A percentile compares a stretch with the other conserved stretches of the same genome.
Conservation (phyloP, 1,140 invertebrate species). For the Campoletis sonorensis region DNA sequence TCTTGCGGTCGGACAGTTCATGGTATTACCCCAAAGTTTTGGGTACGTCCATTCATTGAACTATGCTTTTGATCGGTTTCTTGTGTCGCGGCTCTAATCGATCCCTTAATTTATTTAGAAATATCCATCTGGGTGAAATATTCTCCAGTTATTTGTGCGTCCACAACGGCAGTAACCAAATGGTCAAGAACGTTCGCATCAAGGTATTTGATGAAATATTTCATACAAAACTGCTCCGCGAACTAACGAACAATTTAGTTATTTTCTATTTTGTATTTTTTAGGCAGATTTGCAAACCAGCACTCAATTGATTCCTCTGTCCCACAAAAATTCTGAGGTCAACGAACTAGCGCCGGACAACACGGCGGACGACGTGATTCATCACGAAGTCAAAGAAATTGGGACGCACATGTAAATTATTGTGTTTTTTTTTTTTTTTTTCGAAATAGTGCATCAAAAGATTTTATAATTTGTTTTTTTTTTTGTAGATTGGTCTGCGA, state of each 20-base stretch:
- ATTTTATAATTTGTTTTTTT: constrained; percentile 37
- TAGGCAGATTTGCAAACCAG: constrained; percentile 95
- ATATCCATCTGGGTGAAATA: constrained; percentile 95
- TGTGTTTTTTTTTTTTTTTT: constrained; percentile 5
- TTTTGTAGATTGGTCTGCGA: constrained; percentile 93
- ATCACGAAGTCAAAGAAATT: constrained; percentile 98
- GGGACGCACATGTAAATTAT: constrained; percentile 92
- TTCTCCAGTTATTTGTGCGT: constrained; percentile 98
- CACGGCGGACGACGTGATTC: constrained; percentile 95
- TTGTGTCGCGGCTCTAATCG: constrained; percentile 7
- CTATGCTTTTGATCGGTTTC: neutral
- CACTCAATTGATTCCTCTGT: constrained; percentile 88
- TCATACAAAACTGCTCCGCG: neutral
- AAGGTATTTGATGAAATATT: neutral
- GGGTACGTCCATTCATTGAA: constrained; percentile 79
- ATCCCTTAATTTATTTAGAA: constrained; percentile 76
- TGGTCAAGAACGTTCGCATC: constrained; percentile 85
- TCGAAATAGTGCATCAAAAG: too few relatives aligned
- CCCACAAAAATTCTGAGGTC: constrained; percentile 81
- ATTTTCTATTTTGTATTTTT: constrained; percentile 47
- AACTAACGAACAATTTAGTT: neutral
- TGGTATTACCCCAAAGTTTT: constrained; percentile 96
- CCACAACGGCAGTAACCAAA: constrained; percentile 93
- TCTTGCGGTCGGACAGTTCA: constrained; percentile 90
- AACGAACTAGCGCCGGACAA: constrained; percentile 86